A percentile compares a stretch with the other conserved stretches of the same genome.
These are phyloP conservation scores for Donacobius atricapilla DNA, from an alignment of 2,113 vertebrate species.

Conservation along the genomic window DNA sequence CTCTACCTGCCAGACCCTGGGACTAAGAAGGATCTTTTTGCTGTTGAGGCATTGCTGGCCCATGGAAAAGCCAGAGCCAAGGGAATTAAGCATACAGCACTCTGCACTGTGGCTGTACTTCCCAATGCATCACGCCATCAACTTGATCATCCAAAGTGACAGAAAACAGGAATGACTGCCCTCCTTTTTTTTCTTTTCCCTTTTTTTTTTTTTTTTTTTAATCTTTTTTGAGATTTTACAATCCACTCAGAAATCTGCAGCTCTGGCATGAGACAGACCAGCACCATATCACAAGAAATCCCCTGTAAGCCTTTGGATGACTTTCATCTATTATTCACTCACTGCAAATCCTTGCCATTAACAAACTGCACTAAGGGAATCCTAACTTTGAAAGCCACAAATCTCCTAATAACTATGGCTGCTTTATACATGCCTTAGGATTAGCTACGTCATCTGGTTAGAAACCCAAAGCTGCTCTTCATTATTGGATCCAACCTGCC, in stretches of 20 bases:
- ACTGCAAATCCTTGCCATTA: constrained; percentile 28
- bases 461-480: constrained; percentile 30
- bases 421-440: constrained; percentile 37
- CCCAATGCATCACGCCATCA: not conserved
- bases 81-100: not conserved
- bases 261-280: not conserved
- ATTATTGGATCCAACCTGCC: constrained; percentile 25
- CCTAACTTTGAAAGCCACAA: constrained; percentile 3
- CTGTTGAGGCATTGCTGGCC: rapidly evolving
- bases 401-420: constrained; percentile 41
- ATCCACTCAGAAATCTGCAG: not conserved
- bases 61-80: not conserved
- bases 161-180: not conserved
- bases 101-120: not conserved
- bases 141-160: not conserved
- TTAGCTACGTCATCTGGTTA: constrained; percentile 50
- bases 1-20: not conserved
- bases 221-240: not conserved
- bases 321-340: constrained; percentile 48
- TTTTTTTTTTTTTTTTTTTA: no score
- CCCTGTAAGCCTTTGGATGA: constrained; percentile 1
- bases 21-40: not conserved
- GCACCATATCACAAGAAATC: constrained; percentile 25
- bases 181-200: no score
- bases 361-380: constrained; percentile 27